Evolutionary conservation across 1,140 invertebrate species (phyloP).

Genomic region (Habropoda laboriosa): DNA sequence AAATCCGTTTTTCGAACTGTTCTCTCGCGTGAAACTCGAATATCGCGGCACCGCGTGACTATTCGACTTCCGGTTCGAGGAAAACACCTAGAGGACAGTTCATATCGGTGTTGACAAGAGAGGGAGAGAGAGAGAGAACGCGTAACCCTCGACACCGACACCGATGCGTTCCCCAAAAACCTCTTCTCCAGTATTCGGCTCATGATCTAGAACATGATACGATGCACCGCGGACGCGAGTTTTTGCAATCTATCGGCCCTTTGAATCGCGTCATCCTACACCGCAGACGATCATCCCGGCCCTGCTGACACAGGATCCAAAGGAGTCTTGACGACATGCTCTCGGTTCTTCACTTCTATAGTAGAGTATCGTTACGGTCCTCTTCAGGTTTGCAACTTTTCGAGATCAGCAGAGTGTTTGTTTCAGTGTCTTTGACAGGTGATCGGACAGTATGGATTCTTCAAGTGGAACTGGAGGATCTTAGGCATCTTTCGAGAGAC

Average conservation of each 20-base stretch:
- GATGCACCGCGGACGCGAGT: constrained; percentile 48
- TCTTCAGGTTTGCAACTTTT: constrained; percentile 24
- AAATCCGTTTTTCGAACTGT: constrained; percentile 16
- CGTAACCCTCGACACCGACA: not conserved
- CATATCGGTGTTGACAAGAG: not conserved
- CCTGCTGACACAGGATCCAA: constrained; percentile 58
- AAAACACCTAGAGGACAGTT: not conserved
- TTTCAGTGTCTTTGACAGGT: not conserved
- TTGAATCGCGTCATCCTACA: constrained; percentile 64
- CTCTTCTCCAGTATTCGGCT: constrained; percentile 17
- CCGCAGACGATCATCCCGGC: constrained; percentile 50
- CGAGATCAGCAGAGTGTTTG: constrained; percentile 39
- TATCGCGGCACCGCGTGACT: not conserved
- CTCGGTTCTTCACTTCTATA: constrained; percentile 28
- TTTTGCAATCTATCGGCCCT: constrained; percentile 61
- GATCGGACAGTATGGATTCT: not conserved
- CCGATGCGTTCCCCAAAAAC: not conserved
- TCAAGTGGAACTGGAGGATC: not conserved
- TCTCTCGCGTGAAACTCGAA: constrained; percentile 15
- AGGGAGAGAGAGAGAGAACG: too few species aligned
- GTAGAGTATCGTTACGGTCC: constrained; percentile 10
- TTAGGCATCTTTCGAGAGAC: too few species aligned
- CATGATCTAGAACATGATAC: constrained; percentile 50
- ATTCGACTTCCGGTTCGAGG: not conserved
- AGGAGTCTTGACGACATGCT: constrained; percentile 21